Percentiles rank a stretch among this genome's conserved stretches.
phyloP scores from a whole-genome alignment of 1,140 invertebrate species.

The Drosophila ananassae region DNA sequence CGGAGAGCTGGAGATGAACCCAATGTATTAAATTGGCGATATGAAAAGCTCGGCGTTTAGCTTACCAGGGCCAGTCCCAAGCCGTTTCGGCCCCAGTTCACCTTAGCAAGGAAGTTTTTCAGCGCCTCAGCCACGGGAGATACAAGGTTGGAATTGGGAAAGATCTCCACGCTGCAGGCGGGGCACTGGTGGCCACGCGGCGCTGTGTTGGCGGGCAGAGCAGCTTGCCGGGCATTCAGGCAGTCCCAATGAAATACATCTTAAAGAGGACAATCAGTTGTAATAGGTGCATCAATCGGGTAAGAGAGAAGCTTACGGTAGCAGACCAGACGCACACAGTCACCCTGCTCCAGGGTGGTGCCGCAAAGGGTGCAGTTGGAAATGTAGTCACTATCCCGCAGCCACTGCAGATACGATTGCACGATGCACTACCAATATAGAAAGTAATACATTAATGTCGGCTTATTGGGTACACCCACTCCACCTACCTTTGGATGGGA shows the following conservation, averaged over 20 bases:
- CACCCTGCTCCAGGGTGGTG: conserved; percentile 90
- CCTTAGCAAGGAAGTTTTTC: conserved; percentile 69
- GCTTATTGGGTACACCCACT: neutral
- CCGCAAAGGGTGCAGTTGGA: conserved; percentile 95
- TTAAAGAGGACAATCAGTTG: conserved; percentile 13
- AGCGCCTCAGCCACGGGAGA: conserved; percentile 81
- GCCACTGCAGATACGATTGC: conserved; percentile 98
- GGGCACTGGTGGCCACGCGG: conserved; percentile 79
- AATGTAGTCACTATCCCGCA: conserved; percentile 98
- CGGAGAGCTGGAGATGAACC: conserved; percentile 48
- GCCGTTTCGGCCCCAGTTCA: conserved; percentile 83
- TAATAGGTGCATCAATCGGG: neutral
- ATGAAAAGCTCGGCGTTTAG: neutral
- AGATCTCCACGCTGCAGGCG: conserved; percentile 70
- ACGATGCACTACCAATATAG: conserved; percentile 94
- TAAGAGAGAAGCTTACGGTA: conserved; percentile 87
- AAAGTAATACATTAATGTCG: conserved; percentile 39
- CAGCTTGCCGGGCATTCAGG: conserved; percentile 75
- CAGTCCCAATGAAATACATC: conserved; percentile 84
- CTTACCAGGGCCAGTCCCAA: conserved; percentile 77
- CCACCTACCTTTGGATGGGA: conserved; percentile 95
- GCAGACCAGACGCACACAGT: conserved; percentile 95
- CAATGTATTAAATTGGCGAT: neutral
- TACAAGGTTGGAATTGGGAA: conserved; percentile 78
- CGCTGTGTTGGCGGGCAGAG: conserved; percentile 79